Evolutionary conservation across 2,888 invertebrate genomes (phyloP).

Genomic region (Hirtodrosophila trivittata): DNA sequence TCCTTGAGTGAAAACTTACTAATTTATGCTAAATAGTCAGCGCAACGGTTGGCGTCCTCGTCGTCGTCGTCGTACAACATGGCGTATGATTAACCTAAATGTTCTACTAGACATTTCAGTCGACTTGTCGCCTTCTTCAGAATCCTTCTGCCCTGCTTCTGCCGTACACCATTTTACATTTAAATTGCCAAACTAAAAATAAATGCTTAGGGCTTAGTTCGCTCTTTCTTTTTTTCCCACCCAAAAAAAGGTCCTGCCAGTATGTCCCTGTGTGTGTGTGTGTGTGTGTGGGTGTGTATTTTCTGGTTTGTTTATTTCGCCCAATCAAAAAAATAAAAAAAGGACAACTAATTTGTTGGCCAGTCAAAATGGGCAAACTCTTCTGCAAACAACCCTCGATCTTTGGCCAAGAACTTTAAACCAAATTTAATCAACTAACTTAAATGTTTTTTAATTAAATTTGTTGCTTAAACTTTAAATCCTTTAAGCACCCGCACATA

Average conservation of each 20-base stretch:
- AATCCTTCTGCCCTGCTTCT: slow-evolving; percentile 22
- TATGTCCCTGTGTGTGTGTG: slow-evolving; percentile 26
- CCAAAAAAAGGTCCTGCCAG: slow-evolving; percentile 43
- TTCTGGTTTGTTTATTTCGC: slow-evolving; percentile 37
- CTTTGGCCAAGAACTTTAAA: slow-evolving; percentile 4
- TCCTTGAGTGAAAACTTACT: slow-evolving; percentile 61
- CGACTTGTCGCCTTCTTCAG: slow-evolving; percentile 33
- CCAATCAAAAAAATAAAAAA: slow-evolving; percentile 47
- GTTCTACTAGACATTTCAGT: slow-evolving; percentile 37
- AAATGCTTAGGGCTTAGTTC: slow-evolving; percentile 46
- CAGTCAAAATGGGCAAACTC: too few relatives aligned
- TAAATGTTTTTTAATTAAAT: slow-evolving; percentile 10
- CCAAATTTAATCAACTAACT: slow-evolving; percentile 7
- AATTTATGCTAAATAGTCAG: slow-evolving; percentile 72
- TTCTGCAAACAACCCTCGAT: slow-evolving; percentile 25
- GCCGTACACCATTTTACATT: slow-evolving; percentile 55
- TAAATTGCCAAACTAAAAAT: slow-evolving; percentile 68
- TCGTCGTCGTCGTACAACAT: slow-evolving; percentile 37
- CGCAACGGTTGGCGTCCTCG: slow-evolving; percentile 28
- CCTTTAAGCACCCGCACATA: neutral
- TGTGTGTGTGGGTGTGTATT: slow-evolving; percentile 35
- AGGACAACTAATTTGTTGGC: slow-evolving; percentile 65
- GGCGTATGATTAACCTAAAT: slow-evolving; percentile 77
- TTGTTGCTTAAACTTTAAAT: too few relatives aligned
- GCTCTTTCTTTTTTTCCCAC: too few relatives aligned